Evolutionary conservation across 2,888 invertebrate species (phyloP).

Genomic region (Ligdia adustata): DNA sequence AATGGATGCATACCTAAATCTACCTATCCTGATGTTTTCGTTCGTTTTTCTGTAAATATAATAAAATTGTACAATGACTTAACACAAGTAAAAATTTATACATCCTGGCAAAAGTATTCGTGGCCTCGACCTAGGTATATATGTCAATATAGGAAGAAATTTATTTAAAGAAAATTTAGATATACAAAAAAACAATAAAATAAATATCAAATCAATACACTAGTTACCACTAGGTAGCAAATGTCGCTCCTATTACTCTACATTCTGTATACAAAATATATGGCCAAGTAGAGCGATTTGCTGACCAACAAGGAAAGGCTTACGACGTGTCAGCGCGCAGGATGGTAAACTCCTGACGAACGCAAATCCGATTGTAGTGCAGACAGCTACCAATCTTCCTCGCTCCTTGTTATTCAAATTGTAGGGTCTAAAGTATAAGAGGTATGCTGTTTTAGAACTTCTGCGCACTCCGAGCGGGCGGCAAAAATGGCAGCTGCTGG

Average conservation of each 20-base stretch:
- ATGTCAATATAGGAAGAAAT: too few species aligned
- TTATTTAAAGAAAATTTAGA: neutral
- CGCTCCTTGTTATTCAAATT: constrained; percentile 61
- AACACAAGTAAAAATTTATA: too few species aligned
- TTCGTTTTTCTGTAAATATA: too few species aligned
- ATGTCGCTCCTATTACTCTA: too few species aligned
- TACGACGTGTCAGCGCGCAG: constrained; percentile 33
- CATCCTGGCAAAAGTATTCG: too few species aligned
- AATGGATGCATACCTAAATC: too few species aligned
- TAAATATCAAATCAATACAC: neutral
- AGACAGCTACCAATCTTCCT: constrained; percentile 59
- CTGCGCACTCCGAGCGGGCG: too few species aligned
- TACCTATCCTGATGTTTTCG: too few species aligned
- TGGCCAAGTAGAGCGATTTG: constrained; percentile 1
- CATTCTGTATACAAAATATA: neutral
- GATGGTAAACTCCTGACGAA: constrained; percentile 41
- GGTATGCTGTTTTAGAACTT: too few species aligned
- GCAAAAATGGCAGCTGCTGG: too few species aligned
- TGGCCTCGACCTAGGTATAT: too few species aligned
- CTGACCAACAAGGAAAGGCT: constrained; percentile 18
- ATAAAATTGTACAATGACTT: too few species aligned
- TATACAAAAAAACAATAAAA: neutral
- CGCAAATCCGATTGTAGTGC: constrained; percentile 61
- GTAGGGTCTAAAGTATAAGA: constrained; percentile 34
- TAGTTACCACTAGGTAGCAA: neutral